A percentile compares a stretch with the other conserved stretches of the same genome.
Conservation (phyloP, 1,140 invertebrate genomes). For the Druon quercuslanigerum region DNA sequence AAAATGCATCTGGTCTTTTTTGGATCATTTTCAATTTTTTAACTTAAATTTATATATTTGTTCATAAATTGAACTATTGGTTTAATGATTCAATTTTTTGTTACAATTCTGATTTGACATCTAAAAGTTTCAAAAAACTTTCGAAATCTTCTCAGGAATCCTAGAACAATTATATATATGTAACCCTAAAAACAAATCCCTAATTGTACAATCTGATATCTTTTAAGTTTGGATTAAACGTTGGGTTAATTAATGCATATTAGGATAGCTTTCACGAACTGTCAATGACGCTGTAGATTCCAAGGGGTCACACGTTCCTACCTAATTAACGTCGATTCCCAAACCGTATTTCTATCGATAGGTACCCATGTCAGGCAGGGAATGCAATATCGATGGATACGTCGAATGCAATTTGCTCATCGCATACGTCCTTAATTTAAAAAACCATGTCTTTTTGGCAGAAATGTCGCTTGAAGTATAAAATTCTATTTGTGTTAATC, state of each 20-base stretch:
- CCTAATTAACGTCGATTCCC: conserved; percentile 38
- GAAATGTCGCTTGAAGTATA: no score
- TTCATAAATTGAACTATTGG: no score
- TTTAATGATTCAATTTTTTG: no score
- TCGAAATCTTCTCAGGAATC: no score
- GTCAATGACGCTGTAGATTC: conserved; percentile 22
- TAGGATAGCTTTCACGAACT: conserved; percentile 3
- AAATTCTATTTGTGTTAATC: no score
- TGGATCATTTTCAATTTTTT: no score
- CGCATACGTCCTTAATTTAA: background rate
- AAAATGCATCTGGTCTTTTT: no score
- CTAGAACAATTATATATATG: background rate
- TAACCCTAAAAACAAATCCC: background rate
- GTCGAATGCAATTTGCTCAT: conserved; percentile 20
- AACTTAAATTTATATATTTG: no score
- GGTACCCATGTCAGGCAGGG: background rate
- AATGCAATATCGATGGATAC: conserved; percentile 27
- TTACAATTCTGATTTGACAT: no score
- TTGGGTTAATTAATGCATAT: conserved; percentile 22
- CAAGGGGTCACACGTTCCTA: conserved; percentile 37
- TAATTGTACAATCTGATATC: background rate
- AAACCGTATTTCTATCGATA: conserved; percentile 15
- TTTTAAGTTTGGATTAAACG: background rate
- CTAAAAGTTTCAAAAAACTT: no score
- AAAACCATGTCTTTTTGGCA: no score